Evolutionary conservation across 1,140 invertebrate species (phyloP).

Genomic region (Drosophila kanapiae): DNA sequence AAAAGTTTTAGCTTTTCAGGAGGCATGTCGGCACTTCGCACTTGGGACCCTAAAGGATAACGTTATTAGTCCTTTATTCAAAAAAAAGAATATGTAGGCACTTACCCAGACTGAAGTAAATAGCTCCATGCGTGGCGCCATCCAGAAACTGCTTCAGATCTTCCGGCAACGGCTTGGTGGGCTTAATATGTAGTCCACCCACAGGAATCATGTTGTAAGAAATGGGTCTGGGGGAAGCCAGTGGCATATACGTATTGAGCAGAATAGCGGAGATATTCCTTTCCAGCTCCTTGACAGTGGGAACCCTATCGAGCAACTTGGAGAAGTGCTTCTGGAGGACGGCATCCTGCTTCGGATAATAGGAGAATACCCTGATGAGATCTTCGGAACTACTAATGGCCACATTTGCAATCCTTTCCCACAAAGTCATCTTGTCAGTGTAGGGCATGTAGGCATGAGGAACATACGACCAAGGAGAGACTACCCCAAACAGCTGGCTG

Average conservation of each 20-base stretch:
- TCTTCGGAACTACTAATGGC: slow-evolving; percentile 47
- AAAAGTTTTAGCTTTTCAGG: slow-evolving; percentile 85
- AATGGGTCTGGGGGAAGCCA: slow-evolving; percentile 84
- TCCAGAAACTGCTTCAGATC: slow-evolving; percentile 80
- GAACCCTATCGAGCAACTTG: slow-evolving; percentile 43
- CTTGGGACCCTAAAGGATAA: not conserved
- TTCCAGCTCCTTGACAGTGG: slow-evolving; percentile 85
- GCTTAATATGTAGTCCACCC: slow-evolving; percentile 86
- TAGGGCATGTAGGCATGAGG: slow-evolving; percentile 67
- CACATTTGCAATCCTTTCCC: slow-evolving; percentile 79
- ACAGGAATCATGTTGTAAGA: slow-evolving; percentile 86
- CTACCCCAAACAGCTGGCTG: slow-evolving; percentile 69
- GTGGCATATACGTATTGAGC: slow-evolving; percentile 85
- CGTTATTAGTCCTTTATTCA: not conserved
- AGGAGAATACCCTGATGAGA: slow-evolving; percentile 44
- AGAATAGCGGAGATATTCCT: slow-evolving; percentile 86
- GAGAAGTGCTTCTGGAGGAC: slow-evolving; percentile 71
- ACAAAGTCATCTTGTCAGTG: slow-evolving; percentile 74
- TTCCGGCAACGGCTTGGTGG: slow-evolving; percentile 76
- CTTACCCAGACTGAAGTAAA: slow-evolving; percentile 87
- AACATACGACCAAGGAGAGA: slow-evolving; percentile 77
- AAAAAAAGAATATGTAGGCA: not conserved
- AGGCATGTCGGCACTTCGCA: slow-evolving; percentile 76
- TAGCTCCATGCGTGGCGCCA: slow-evolving; percentile 86
- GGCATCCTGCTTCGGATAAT: slow-evolving; percentile 69